Base-by-base conservation (phyloP, 2,113 vertebrate species). In the Bubo blakistoni region DNA sequence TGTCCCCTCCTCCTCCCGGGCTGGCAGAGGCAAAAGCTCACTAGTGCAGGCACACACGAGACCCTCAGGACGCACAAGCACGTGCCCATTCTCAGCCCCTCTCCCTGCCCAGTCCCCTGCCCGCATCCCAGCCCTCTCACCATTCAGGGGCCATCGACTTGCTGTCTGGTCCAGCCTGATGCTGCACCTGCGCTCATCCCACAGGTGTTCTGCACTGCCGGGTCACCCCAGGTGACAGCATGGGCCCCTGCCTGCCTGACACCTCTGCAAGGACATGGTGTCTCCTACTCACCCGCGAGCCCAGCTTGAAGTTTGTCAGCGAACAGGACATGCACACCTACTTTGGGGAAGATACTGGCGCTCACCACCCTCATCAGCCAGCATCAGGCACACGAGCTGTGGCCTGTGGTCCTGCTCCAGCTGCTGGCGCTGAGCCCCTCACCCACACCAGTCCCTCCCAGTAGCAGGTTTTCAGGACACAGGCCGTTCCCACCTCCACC, bases 241-340 rank as follows among this genome's bases (percentile, higher is more conserved):
- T 3, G 15, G 47, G 36, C 29, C 49, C 55, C 22, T 46, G 44
- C 34, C 34, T 26, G 16, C 38, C 69, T 8, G 30, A 47, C 8
- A 19, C 3, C 20, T 42, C n/a, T 13, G 55, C 46, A 44, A 16
- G 44, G n/a, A 34, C 36, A 30, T 3, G 0, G 40, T 1, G 2
- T 9, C 57, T 82, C 63, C 32, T 36, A 30, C 40, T 36, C 62
- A n/a, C 27, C 18, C 1, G 14, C 4, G 6, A 76, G 49, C 17
- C 36, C 77, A 57, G 42, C 62, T 25, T 19, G 47, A 55, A 44
- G 19, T 57, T 34, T 21, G 16, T 22, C 49, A 21, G 55, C 4
- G 8, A 25, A 42, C 4, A 49, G 44, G 55, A 49, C 22, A 47
- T 0, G 0, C 32, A 20, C 16, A 10, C 49, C 13, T 16, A 12